Evolutionary conservation across 2,797 vertebrate species (phyloP).

Genomic region (Natrix natrix): DNA sequence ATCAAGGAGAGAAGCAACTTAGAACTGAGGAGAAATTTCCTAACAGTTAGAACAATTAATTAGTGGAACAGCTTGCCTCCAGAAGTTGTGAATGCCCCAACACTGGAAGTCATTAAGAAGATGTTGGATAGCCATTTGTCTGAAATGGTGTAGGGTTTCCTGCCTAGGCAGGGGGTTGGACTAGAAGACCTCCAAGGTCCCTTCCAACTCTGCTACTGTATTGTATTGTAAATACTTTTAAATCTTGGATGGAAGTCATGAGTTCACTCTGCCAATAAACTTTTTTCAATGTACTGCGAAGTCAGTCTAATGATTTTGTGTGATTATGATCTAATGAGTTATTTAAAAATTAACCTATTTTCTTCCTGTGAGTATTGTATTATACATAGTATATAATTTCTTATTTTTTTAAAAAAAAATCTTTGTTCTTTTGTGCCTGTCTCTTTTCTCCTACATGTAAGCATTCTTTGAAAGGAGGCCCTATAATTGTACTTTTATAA

Average conservation of each 20-base stretch:
- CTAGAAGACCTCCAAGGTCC: too few relatives aligned
- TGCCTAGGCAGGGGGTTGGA: too few relatives aligned
- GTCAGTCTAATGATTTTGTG: background rate
- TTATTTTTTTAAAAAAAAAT: background rate
- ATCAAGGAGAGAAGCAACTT: too few relatives aligned
- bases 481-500: background rate
- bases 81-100: too few relatives aligned
- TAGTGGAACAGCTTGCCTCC: too few relatives aligned
- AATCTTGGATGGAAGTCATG: background rate
- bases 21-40: too few relatives aligned
- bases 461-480: background rate
- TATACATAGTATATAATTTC: background rate
- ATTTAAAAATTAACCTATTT: background rate
- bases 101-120: too few relatives aligned
- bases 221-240: background rate
- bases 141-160: too few relatives aligned
- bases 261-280: background rate
- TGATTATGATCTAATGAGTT: background rate
- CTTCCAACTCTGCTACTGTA: too few relatives aligned
- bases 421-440: background rate
- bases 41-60: too few relatives aligned
- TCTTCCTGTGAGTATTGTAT: background rate
- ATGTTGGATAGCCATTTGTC: too few relatives aligned
- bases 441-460: background rate
- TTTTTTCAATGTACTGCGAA: background rate